These are phyloP conservation scores for Allygus modestus DNA, from an alignment of 2,888 invertebrate species.

Conservation along the genomic window DNA sequence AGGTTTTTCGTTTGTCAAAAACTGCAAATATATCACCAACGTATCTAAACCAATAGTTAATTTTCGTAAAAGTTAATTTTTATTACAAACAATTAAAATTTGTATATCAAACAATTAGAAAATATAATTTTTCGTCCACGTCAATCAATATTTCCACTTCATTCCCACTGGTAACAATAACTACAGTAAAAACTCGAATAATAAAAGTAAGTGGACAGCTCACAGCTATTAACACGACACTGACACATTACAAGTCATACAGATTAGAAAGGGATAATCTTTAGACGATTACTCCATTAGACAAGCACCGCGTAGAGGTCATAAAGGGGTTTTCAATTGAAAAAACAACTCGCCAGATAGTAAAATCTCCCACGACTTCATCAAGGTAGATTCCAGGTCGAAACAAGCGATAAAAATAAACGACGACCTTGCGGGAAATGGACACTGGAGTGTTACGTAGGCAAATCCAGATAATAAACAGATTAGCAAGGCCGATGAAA, in stretches of 20 bases:
- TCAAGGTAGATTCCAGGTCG: slow-evolving; percentile 31
- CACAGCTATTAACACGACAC: not conserved
- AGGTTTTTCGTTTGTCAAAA: too few species aligned
- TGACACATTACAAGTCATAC: slow-evolving; percentile 4
- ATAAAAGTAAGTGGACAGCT: too few species aligned
- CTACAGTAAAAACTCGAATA: too few species aligned
- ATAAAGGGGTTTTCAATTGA: slow-evolving; percentile 4
- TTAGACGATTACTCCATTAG: not conserved
- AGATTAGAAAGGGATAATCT: not conserved
- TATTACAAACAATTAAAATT: too few species aligned
- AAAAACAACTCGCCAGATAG: not conserved
- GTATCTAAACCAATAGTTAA: too few species aligned
- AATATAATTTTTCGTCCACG: too few species aligned
- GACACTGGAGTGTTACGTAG: not conserved
- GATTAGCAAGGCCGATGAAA: slow-evolving; percentile 2
- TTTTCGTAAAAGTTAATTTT: too few species aligned
- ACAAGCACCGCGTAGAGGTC: not conserved
- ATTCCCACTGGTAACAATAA: too few species aligned
- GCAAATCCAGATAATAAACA: slow-evolving; percentile 38
- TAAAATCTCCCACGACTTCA: slow-evolving; percentile 32
- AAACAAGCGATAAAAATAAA: slow-evolving; percentile 42
- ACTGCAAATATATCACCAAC: too few species aligned
- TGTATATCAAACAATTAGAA: too few species aligned
- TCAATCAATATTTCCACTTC: too few species aligned
- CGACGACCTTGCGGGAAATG: slow-evolving; percentile 19